Evolutionary conservation across 1,140 invertebrate species (phyloP).

Genomic region (Heterodera carotae): DNA sequence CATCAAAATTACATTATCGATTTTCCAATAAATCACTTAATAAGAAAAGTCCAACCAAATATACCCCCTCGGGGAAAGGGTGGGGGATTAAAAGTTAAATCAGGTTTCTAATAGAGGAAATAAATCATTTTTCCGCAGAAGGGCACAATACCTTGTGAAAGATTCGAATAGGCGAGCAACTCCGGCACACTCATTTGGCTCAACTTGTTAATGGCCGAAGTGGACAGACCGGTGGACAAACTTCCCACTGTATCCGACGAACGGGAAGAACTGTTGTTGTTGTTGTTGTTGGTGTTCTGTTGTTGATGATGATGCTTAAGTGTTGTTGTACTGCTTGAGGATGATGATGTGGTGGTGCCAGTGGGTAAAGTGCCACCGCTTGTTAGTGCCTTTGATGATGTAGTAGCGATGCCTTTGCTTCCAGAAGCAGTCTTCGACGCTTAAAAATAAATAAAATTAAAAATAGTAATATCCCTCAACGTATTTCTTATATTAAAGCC

Average conservation of each 20-base stretch:
- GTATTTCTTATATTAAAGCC: too few relatives aligned
- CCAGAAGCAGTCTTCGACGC: background rate
- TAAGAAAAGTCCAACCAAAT: too few relatives aligned
- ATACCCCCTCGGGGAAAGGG: too few relatives aligned
- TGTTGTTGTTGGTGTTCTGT: constrained; percentile 18
- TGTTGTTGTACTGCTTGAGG: constrained; percentile 19
- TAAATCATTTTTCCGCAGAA: too few relatives aligned
- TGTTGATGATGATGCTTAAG: constrained; percentile 33
- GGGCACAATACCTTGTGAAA: constrained; percentile 31
- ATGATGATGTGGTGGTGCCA: constrained; percentile 30
- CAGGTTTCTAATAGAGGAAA: too few relatives aligned
- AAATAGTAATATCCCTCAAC: background rate
- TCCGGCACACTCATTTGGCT: constrained; percentile 38
- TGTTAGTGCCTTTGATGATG: constrained; percentile 10
- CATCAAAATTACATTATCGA: too few relatives aligned
- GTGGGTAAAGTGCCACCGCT: constrained; percentile 4
- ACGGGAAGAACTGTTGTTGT: too few relatives aligned
- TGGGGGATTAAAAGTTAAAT: too few relatives aligned
- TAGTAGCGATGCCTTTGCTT: background rate
- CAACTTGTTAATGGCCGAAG: constrained; percentile 33
- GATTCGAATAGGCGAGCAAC: constrained; percentile 39
- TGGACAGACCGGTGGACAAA: constrained; percentile 25
- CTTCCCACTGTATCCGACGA: background rate
- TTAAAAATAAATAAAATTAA: background rate
- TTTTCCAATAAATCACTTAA: too few relatives aligned